Percentiles rank a stretch among this genome's conserved stretches.
Conservation (phyloP, 1,140 invertebrate species). For the Dufourea novaeangliae region DNA sequence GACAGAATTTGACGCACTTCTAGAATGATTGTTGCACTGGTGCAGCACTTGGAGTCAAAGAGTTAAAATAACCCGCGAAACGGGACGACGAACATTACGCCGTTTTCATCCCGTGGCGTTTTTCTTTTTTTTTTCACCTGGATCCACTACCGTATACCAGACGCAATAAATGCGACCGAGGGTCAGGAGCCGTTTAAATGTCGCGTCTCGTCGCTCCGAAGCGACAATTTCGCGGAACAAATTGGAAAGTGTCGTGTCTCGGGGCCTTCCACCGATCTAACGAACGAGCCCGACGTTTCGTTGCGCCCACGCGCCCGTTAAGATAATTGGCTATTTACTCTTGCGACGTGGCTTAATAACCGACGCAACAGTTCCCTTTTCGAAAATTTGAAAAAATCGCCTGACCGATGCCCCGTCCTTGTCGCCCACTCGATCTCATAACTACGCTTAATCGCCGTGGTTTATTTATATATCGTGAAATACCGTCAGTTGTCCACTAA, state of each 20-base stretch:
- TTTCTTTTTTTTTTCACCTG: background rate
- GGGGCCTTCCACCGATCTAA: background rate
- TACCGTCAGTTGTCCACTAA: no score
- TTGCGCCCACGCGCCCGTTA: conserved; percentile 8
- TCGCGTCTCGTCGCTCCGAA: background rate
- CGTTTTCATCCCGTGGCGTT: background rate
- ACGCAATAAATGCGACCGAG: background rate
- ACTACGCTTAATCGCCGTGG: no score
- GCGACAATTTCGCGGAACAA: conserved; percentile 24
- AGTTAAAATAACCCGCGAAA: background rate
- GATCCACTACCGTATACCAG: background rate
- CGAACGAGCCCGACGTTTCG: conserved; percentile 27
- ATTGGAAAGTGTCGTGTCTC: conserved; percentile 29
- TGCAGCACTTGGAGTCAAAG: background rate
- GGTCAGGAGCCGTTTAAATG: conserved; percentile 15
- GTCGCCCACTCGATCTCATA: background rate
- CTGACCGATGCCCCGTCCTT: background rate
- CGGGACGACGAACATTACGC: background rate
- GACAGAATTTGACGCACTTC: no score
- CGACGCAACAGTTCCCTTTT: background rate
- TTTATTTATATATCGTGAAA: no score
- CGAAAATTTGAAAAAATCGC: background rate
- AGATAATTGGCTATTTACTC: conserved; percentile 31
- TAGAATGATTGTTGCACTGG: no score
- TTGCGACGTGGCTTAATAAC: conserved; percentile 3